Conservation (phyloP, 2,888 invertebrate genomes). For the Hydraecia micacea region DNA sequence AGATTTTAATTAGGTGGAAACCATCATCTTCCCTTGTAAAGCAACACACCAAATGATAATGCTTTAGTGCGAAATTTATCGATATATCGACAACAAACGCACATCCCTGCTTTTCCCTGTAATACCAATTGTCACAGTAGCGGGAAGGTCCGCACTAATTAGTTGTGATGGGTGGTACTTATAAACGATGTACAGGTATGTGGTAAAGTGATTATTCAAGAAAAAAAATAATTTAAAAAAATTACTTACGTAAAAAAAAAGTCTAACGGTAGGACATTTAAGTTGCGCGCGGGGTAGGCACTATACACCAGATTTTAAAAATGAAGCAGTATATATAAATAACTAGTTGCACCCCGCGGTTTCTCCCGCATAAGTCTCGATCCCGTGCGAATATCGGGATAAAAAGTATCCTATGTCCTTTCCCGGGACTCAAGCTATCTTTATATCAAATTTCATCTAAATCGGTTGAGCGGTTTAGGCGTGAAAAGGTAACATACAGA, state of each 20-base stretch:
- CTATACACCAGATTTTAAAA: not conserved
- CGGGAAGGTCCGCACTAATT: conserved; percentile 74
- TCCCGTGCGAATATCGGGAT: too few relatives aligned
- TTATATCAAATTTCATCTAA: too few relatives aligned
- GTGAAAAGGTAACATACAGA: too few relatives aligned
- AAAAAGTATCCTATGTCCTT: too few relatives aligned
- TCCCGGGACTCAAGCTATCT: too few relatives aligned
- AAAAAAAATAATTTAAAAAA: not conserved
- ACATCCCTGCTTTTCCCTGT: conserved; percentile 73
- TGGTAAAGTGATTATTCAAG: conserved; percentile 16
- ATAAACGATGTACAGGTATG: conserved; percentile 48
- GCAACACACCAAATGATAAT: not conserved
- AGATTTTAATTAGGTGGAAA: not conserved
- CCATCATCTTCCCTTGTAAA: not conserved
- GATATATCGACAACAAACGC: conserved; percentile 59
- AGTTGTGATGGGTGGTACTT: conserved; percentile 61
- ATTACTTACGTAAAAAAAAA: too few relatives aligned
- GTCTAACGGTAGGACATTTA: not conserved
- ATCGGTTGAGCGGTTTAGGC: too few relatives aligned
- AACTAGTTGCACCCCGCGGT: too few relatives aligned
- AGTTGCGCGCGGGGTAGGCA: not conserved
- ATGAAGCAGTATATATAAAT: not conserved
- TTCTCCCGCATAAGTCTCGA: too few relatives aligned
- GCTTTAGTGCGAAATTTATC: conserved; percentile 9
- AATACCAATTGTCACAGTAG: conserved; percentile 79